Conservation (phyloP, 2,888 invertebrate species). For the Cephonodes hylas region DNA sequence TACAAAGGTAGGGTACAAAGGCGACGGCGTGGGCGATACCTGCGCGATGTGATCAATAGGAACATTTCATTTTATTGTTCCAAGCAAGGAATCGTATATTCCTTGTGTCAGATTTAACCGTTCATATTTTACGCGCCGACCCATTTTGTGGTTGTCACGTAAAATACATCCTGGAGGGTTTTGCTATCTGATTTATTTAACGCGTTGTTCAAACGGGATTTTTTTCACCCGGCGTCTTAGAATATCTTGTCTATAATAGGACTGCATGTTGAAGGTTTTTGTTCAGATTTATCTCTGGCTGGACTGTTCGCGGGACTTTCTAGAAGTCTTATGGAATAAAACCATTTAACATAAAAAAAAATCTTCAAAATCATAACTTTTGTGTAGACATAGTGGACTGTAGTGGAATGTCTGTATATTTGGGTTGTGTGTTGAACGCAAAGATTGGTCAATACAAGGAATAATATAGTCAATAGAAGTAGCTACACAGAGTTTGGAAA, state of each 20-base stretch:
- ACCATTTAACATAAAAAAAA: no score
- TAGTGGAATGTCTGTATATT: no score
- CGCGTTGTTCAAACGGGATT: slow-evolving; percentile 45
- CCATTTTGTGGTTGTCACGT: slow-evolving; percentile 45
- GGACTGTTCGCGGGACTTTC: no score
- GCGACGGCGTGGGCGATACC: neutral
- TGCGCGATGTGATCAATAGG: slow-evolving; percentile 26
- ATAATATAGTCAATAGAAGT: no score
- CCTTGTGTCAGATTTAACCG: slow-evolving; percentile 50
- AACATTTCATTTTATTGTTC: slow-evolving; percentile 46
- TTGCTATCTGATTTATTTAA: slow-evolving; percentile 51
- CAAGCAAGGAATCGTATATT: slow-evolving; percentile 42
- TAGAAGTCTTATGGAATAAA: no score
- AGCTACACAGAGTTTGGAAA: no score
- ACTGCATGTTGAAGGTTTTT: no score
- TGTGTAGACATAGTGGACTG: no score
- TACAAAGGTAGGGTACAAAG: neutral
- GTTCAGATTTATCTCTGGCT: no score
- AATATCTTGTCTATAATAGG: neutral
- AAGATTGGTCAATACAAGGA: no score
- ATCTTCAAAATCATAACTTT: no score
- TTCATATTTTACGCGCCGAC: slow-evolving; percentile 53
- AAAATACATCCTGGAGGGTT: slow-evolving; percentile 45
- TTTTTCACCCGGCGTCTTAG: slow-evolving; percentile 37
- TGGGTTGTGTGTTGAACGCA: no score